Evolutionary conservation across 64 coral and sea anemone species (phyloP), one percentile per base, ranked within the genome.

Genomic region (Trachythela sp.): DNA sequence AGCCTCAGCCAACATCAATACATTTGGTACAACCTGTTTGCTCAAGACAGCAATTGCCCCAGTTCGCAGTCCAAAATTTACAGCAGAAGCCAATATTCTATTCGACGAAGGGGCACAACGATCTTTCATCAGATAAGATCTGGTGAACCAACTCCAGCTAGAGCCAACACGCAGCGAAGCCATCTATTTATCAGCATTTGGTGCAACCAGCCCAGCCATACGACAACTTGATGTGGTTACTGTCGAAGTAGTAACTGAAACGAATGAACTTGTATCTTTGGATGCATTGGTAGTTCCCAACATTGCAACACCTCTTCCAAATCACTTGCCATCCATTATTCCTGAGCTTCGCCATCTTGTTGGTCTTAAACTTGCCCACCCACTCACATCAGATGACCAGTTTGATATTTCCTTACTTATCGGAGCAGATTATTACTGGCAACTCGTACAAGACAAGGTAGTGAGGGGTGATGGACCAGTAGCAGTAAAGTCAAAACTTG

Each of bases 381-480:
- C 54, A 6, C 14, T 20, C 54, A n/a, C 54, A 2, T n/a, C 18
- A 14, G 15, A 59, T 68, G 54, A n/a, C n/a, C n/a, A n/a, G n/a
- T n/a, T n/a, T n/a, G n/a, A n/a, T n/a, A n/a, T n/a, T n/a, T n/a
- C n/a, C n/a, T n/a, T n/a, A n/a, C n/a, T n/a, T n/a, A n/a, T n/a
- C n/a, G n/a, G 51, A 17, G 85, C 50, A 87, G 85, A 67, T 31
- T 27, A 87, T 60, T 87, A 52, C 50, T 86, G 43, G 85, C 40
- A 60, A 26, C 37, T 87, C 8, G 51, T 87, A 56, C 39, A 68
- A 40, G 52, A 40, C 26, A n/a, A 8, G 18, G 2, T 59, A 15
- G 2, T 59, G 2, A 10, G 7, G 14, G 54, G 18, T 8, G 35
- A 59, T 67, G 10, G 34, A 20, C 83, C 89, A 84, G 84, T 76